Base-by-base conservation (phyloP, 2,888 invertebrate species). In the Trachelus iudaicus region DNA sequence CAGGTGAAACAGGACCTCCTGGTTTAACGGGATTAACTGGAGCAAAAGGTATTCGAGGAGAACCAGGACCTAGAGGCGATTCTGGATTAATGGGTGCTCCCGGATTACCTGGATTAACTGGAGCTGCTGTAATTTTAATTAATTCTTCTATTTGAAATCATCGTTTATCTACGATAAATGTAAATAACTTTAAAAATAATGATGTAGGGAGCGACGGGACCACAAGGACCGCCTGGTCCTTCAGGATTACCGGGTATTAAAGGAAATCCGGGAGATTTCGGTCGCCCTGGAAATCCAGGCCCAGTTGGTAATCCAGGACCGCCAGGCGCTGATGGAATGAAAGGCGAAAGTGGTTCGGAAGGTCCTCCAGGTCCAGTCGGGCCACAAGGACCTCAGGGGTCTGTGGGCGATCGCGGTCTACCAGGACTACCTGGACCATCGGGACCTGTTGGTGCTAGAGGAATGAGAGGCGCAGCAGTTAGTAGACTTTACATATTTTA, bases 61-160 rank as follows among this genome's bases (percentile, higher is more conserved):
- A 96, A 90, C 92, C 94, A 71, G 97, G 97, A 11, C 91, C 93
- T n/a, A 93, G 96, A 89, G 97, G 97, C 77, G 96, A 96, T 85
- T 88, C 93, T 56, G 97, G 97, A 34, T 92, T 95, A 77, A 93
- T 94, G 91, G 97, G 97, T n/a, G 93, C 95, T 34, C 95, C 96
- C 12, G 97, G 97, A 79, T 92, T 96, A 83, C 95, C 95, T 3
- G 97, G 97, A 87, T 95, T 95, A 89, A 92, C 94, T 76, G 97
- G 97, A 82, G 93, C 94, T 80, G 92, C 94, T 79, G 96, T 96
- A 92, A 92, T 92, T 90, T 73, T 75, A 31, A 77, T 69, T 76
- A 31, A 15, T 78, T n/a, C n/a, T 76, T 69, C 31, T 11, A 56
- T 75, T 69, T 15, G 1, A 69, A 31, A 34, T 69, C 56, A n/a